Conservation (phyloP, 2,113 vertebrate species). For the Nothocercus julius region DNA sequence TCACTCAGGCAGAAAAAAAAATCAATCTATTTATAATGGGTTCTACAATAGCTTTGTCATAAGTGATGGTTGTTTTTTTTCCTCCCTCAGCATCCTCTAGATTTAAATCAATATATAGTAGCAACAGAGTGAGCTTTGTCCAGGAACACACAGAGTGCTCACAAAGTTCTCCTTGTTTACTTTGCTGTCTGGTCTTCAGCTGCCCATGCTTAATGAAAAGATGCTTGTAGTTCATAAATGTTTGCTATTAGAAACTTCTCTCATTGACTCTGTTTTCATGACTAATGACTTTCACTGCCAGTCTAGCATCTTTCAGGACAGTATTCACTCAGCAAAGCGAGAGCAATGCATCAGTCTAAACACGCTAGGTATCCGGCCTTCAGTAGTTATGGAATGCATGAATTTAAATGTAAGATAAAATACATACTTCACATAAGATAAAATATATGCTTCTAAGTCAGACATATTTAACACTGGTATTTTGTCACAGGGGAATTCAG, state of each 20-base stretch:
- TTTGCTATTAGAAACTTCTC: constrained; percentile 22
- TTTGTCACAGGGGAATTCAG: neutral
- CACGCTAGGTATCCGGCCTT: neutral
- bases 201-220: constrained; percentile 43
- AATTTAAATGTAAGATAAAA: constrained; percentile 28
- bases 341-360: neutral
- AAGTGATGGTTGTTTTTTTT: neutral
- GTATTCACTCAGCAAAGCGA: neutral
- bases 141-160: neutral
- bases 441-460: neutral
- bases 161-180: constrained; percentile 43
- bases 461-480: neutral
- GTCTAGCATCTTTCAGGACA: neutral
- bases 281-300: constrained; percentile 3
- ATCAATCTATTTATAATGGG: neutral
- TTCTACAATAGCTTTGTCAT: neutral
- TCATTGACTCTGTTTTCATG: neutral
- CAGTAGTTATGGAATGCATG: neutral
- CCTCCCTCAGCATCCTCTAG: neutral
- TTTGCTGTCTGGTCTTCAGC: constrained; percentile 44
- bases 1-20: constrained; percentile 16
- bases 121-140: neutral
- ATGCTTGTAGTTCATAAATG: constrained; percentile 7
- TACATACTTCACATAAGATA: neutral
- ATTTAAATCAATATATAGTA: constrained; percentile 27